Conservation (phyloP, 2,888 invertebrate genomes). For the Lingula anatina region DNA sequence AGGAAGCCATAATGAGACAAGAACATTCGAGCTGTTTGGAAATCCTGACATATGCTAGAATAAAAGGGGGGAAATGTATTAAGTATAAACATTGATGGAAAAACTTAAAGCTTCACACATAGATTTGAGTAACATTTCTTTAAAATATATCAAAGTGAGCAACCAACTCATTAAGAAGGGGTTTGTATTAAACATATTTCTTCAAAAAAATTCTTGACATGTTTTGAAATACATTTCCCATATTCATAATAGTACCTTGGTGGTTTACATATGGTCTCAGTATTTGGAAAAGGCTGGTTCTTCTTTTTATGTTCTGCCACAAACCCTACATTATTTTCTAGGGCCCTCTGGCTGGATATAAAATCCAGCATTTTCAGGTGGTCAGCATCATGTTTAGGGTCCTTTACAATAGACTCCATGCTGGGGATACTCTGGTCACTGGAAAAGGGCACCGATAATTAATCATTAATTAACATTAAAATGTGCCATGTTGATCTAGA, state of each 20-base stretch:
- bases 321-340: conserved; percentile 39
- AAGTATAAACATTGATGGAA: too few species aligned
- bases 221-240: too few species aligned
- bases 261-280: conserved; percentile 54
- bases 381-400: conserved; percentile 55
- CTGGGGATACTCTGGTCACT: conserved; percentile 88
- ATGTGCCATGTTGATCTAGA: too few species aligned
- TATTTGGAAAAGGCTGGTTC: conserved; percentile 47
- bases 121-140: too few species aligned
- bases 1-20: conserved; percentile 93
- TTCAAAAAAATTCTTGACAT: too few species aligned
- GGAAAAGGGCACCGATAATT: conserved; percentile 9
- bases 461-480: too few species aligned
- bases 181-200: too few species aligned
- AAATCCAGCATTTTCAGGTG: conserved; percentile 66
- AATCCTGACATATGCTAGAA: conserved; percentile 60
- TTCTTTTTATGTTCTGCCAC: conserved; percentile 29
- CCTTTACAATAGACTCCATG: conserved; percentile 70
- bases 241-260: too few species aligned
- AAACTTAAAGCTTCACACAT: too few species aligned
- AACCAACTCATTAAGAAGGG: too few species aligned
- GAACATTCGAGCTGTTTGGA: conserved; percentile 91
- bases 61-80: too few species aligned
- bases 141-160: too few species aligned
- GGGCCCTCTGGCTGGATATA: conserved; percentile 45